phyloP scores from a whole-genome alignment of 2,113 vertebrate genomes.

The Corythaeola cristata region DNA sequence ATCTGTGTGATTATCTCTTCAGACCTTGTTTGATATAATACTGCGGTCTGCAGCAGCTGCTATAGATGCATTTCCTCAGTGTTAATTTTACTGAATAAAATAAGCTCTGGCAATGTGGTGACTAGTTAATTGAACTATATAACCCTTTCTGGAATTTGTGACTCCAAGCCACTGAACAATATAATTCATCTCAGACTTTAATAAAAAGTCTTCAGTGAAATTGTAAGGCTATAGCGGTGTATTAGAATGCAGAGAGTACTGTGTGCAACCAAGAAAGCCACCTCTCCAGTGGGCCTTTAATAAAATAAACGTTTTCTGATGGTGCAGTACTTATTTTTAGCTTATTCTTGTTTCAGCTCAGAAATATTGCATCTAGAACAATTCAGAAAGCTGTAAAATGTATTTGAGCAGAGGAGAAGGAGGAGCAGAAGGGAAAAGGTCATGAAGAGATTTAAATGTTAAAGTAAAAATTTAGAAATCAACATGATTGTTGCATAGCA shows the following conservation, averaged over 20 bases:
- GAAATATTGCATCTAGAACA: slow-evolving; percentile 49
- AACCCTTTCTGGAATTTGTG: slow-evolving; percentile 56
- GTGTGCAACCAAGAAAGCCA: slow-evolving; percentile 21
- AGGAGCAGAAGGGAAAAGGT: slow-evolving; percentile 47
- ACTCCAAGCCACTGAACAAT: slow-evolving; percentile 44
- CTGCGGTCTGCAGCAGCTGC: background rate
- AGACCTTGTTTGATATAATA: background rate
- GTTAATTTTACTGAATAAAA: slow-evolving; percentile 34
- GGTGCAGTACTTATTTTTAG: slow-evolving; percentile 41
- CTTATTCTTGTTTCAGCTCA: slow-evolving; percentile 26
- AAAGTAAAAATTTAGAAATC: slow-evolving; percentile 42
- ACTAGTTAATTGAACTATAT: slow-evolving; percentile 50
- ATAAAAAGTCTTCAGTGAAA: slow-evolving; percentile 34
- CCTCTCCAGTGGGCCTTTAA: slow-evolving; percentile 53
- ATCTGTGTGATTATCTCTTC: background rate
- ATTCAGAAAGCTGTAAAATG: slow-evolving; percentile 43
- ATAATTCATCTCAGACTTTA: slow-evolving; percentile 42
- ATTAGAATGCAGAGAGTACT: slow-evolving; percentile 34
- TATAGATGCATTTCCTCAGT: background rate
- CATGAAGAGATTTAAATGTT: slow-evolving; percentile 50
- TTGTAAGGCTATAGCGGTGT: background rate
- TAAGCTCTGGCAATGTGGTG: slow-evolving; percentile 7
- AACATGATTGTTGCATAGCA: slow-evolving; percentile 38
- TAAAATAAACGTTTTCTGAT: slow-evolving; percentile 59
- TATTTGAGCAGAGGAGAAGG: slow-evolving; percentile 5